Conservation (phyloP, 2,888 invertebrate genomes). For the Troides aeacus region DNA sequence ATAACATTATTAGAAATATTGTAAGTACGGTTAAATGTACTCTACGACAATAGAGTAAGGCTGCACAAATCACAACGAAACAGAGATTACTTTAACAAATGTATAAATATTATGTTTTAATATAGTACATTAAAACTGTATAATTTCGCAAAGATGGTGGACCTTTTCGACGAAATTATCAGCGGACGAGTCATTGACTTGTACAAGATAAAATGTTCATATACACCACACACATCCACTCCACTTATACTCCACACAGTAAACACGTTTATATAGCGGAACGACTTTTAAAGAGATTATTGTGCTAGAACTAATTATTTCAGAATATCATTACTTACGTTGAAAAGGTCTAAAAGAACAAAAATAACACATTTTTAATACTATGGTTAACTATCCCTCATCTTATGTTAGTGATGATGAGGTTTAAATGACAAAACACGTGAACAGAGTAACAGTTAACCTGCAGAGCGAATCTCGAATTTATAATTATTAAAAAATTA, state of each 20-base stretch:
- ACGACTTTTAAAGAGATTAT: slow-evolving; percentile 1
- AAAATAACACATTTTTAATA: background rate
- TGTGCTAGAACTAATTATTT: slow-evolving; percentile 7
- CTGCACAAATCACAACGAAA: background rate
- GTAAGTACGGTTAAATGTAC: background rate
- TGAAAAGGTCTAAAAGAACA: background rate
- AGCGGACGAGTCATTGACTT: slow-evolving; percentile 37
- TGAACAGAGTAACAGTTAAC: too few species aligned
- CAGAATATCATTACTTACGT: slow-evolving; percentile 36
- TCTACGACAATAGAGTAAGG: background rate
- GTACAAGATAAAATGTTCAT: slow-evolving; percentile 41
- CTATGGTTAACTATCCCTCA: too few species aligned
- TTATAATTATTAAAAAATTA: background rate
- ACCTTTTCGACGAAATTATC: slow-evolving; percentile 26
- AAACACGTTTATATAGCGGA: background rate
- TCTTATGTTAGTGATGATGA: background rate
- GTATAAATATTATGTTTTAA: background rate
- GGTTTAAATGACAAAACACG: background rate
- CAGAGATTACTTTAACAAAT: background rate
- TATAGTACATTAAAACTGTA: background rate
- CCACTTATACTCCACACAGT: background rate
- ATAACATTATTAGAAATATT: too few species aligned
- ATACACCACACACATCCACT: slow-evolving; percentile 16
- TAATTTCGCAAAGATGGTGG: background rate
- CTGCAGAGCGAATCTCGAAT: too few species aligned